Percentiles rank a stretch among this genome's conserved stretches.
Conservation (phyloP, 2,888 invertebrate genomes). For the Alcis repandata region DNA sequence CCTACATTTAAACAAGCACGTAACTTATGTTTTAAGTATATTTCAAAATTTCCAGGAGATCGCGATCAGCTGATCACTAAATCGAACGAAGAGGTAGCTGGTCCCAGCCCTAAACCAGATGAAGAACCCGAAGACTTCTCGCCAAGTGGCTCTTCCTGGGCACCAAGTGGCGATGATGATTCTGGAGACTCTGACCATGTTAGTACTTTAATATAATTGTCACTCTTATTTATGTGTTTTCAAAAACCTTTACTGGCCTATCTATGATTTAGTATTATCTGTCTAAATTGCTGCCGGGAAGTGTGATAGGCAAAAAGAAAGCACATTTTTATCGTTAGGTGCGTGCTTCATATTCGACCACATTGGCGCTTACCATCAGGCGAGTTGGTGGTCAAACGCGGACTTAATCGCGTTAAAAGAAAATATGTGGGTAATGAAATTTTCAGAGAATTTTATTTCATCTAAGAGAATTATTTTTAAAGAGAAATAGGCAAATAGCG, state of each 20-base stretch:
- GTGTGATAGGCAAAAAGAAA: too few relatives aligned
- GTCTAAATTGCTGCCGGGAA: too few relatives aligned
- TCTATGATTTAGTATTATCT: too few relatives aligned
- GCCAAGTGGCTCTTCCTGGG: conserved; percentile 73
- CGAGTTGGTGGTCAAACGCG: too few relatives aligned
- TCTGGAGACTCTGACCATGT: conserved; percentile 63
- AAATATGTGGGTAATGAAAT: too few relatives aligned
- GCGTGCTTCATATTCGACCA: too few relatives aligned
- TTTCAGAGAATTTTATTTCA: too few relatives aligned
- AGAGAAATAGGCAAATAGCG: background rate
- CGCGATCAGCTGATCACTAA: conserved; percentile 47
- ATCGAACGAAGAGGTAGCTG: conserved; percentile 49
- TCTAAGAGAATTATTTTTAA: too few relatives aligned
- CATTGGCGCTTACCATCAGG: too few relatives aligned
- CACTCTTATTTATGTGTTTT: conserved; percentile 25
- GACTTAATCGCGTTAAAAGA: too few relatives aligned
- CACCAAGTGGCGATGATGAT: conserved; percentile 64
- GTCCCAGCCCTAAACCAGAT: conserved; percentile 53
- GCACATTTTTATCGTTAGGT: too few relatives aligned
- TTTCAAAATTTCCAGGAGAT: conserved; percentile 14
- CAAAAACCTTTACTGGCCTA: background rate
- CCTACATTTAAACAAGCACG: too few relatives aligned
- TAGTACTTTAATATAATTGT: conserved; percentile 1
- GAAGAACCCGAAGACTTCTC: conserved; percentile 66
- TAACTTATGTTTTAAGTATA: background rate